phyloP scores from a whole-genome alignment of 1,140 invertebrate species.

The Drosophila lowei region DNA sequence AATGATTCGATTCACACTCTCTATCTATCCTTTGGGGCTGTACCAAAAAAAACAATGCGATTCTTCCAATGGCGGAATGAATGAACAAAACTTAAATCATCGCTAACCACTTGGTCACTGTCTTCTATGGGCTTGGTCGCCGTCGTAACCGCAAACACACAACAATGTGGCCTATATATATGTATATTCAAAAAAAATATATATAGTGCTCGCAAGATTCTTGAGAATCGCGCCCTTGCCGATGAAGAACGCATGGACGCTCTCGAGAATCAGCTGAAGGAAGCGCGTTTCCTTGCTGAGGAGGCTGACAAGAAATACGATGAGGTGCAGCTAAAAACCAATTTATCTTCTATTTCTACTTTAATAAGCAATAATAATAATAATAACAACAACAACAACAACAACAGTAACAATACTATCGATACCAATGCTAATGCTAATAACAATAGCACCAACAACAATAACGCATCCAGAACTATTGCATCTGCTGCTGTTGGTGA shows the following conservation, averaged over 20 bases:
- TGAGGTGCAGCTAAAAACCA: conserved; percentile 91
- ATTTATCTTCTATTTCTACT: conserved; percentile 52
- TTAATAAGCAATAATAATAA: conserved; percentile 58
- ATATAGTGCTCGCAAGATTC: conserved; percentile 98
- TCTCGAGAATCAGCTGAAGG: conserved; percentile 99
- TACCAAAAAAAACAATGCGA: conserved; percentile 44
- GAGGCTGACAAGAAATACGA: conserved; percentile 99
- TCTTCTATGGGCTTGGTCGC: conserved; percentile 80
- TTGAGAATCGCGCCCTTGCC: conserved; percentile 99
- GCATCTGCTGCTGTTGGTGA: conserved; percentile 68
- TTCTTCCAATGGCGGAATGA: conserved; percentile 38
- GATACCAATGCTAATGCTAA: conserved; percentile 33
- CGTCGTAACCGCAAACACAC: conserved; percentile 19
- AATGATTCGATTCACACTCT: conserved; percentile 58
- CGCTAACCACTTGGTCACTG: conserved; percentile 81
- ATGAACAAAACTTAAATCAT: conserved; percentile 54
- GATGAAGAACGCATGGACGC: conserved; percentile 99
- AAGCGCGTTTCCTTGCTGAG: conserved; percentile 99
- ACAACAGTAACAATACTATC: conserved; percentile 46
- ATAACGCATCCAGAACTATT: conserved; percentile 71
- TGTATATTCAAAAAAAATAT: conserved; percentile 43
- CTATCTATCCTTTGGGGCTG: conserved; percentile 58
- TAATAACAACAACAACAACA: conserved; percentile 60
- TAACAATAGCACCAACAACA: conserved; percentile 62
- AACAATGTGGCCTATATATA: conserved; percentile 35